Conservation (phyloP, 2,113 vertebrate genomes). For the Nettapus auritus region DNA sequence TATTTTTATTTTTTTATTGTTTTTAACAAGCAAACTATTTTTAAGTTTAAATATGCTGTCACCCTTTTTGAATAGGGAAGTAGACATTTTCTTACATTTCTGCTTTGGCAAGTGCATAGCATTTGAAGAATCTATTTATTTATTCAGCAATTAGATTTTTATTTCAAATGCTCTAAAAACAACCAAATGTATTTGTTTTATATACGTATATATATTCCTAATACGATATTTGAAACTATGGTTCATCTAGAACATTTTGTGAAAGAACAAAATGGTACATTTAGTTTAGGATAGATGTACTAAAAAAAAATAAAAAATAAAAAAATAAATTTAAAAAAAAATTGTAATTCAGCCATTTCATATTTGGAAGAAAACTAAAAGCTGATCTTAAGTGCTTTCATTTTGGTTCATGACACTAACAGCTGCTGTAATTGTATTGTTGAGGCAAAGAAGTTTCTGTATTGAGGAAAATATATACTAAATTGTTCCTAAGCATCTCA, state of each 20-base stretch:
- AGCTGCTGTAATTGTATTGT: slow-evolving; percentile 49
- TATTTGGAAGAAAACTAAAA: slow-evolving; percentile 43
- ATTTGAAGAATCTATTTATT: neutral
- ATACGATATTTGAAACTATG: neutral
- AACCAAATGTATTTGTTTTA: neutral
- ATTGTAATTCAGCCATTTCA: slow-evolving; percentile 9
- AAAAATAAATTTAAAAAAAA: too few species aligned
- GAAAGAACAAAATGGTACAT: neutral
- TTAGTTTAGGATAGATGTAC: neutral
- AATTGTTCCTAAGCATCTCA: slow-evolving; percentile 56
- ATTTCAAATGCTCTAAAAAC: neutral
- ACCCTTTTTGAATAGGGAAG: neutral
- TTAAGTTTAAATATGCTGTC: neutral
- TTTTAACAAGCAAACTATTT: neutral
- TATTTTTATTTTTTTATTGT: too few species aligned
- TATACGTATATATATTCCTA: neutral
- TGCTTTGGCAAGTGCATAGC: neutral
- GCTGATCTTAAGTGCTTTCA: slow-evolving; percentile 24
- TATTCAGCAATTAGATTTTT: neutral
- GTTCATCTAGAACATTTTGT: neutral
- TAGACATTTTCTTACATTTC: neutral
- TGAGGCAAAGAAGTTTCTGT: slow-evolving; percentile 35
- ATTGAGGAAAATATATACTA: slow-evolving; percentile 32
- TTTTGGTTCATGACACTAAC: slow-evolving; percentile 70
- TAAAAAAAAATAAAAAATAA: too few species aligned